phyloP scores from a whole-genome alignment of 2,113 vertebrate genomes.

The Elephas maximus region DNA sequence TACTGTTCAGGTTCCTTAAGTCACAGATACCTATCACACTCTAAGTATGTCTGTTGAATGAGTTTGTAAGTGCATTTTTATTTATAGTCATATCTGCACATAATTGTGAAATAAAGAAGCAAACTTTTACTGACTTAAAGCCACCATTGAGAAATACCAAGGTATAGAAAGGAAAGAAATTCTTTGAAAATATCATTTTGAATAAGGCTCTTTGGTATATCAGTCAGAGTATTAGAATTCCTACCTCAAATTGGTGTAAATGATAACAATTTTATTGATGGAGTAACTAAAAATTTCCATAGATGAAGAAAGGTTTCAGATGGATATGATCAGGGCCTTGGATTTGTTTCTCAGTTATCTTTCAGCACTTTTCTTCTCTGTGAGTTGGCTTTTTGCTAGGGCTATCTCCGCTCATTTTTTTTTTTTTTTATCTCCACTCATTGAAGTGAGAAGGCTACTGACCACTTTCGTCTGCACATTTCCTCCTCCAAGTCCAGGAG shows the following conservation, averaged over 20 bases:
- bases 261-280: background rate
- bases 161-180: background rate
- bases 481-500: background rate
- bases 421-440: too few relatives aligned
- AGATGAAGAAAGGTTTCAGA: background rate
- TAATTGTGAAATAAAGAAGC: background rate
- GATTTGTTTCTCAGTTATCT: background rate
- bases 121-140: background rate
- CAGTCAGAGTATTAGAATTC: background rate
- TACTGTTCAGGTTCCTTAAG: background rate
- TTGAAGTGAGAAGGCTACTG: background rate
- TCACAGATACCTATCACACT: background rate
- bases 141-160: background rate
- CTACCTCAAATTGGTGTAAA: background rate
- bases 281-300: background rate
- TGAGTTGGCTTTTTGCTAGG: background rate
- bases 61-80: background rate
- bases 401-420: background rate
- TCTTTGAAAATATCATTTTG: background rate
- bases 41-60: conserved; percentile 6
- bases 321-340: background rate
- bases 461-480: background rate
- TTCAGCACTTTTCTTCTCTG: background rate
- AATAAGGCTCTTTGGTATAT: background rate
- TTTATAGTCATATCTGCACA: background rate